These are phyloP conservation scores for Pterostichus niger DNA, from an alignment of 2,888 invertebrate genomes.

Conservation along the genomic window DNA sequence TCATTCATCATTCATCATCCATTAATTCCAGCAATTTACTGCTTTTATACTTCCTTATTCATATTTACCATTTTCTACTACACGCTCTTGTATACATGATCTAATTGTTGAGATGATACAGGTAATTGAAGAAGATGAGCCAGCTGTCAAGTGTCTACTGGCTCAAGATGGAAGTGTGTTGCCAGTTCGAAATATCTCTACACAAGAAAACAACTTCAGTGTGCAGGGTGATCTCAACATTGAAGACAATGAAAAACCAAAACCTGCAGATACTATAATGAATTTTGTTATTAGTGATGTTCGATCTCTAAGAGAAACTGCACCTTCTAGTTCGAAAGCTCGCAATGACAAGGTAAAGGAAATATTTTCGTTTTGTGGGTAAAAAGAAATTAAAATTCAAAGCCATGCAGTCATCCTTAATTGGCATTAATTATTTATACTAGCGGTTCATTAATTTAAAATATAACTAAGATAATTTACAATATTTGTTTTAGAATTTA, in stretches of 20 bases:
- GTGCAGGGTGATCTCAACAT: slow-evolving; percentile 38
- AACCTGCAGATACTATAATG: not conserved
- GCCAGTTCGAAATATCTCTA: not conserved
- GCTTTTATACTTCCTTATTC: too few species aligned
- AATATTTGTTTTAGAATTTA: not conserved
- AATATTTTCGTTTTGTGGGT: too few species aligned
- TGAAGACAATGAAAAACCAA: not conserved
- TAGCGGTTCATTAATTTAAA: not conserved
- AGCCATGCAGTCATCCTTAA: too few species aligned
- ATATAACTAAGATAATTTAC: not conserved
- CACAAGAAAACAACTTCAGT: slow-evolving; percentile 14
- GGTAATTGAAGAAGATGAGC: slow-evolving; percentile 40
- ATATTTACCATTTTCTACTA: too few species aligned
- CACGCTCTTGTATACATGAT: too few species aligned
- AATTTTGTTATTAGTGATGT: slow-evolving; percentile 43
- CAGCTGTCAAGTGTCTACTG: slow-evolving; percentile 21
- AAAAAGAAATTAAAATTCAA: too few species aligned
- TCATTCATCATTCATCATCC: too few species aligned
- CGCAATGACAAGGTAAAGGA: too few species aligned
- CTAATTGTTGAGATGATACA: not conserved
- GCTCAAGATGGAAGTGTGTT: slow-evolving; percentile 37
- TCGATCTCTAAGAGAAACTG: not conserved
- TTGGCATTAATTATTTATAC: too few species aligned
- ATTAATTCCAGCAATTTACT: too few species aligned
- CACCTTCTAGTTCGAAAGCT: too few species aligned